Evolutionary conservation across 2,888 invertebrate species (phyloP), one percentile per base, ranked within the genome.

Genomic region (Spodoptera picta): DNA sequence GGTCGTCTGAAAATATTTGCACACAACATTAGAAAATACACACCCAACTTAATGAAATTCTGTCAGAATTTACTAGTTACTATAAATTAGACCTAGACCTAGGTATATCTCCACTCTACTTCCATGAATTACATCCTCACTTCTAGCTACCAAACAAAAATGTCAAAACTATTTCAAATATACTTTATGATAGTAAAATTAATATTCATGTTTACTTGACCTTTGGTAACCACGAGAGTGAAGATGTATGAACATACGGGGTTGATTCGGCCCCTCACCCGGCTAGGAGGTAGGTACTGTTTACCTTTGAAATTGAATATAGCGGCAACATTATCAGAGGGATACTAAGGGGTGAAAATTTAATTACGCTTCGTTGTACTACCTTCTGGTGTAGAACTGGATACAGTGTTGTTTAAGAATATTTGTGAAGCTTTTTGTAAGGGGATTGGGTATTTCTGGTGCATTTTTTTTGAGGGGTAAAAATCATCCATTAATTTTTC

Each of bases 281-380:
- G 53, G 62, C 65, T 66, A 63, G 27, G 3, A 27, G 27, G 27
- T 27, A 27, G 27, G 74, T 77, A 79, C 78, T 87, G 84, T 88
- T 88, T 87, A 80, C 83, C 79, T 89, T 86, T 85, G 83, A 88
- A 88, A 88, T 87, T 87, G 85, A 81, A 84, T 87, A 83, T 83
- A 82, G 81, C 77, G 60, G 73, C 52, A 75, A 79, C 72, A 83
- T 84, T 87, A 83, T 82, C 75, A 81, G 53, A 69, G 79, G 80
- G 75, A 77, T 83, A 79, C 77, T 71, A 7, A 57, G 69, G 67
- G 59, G 64, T 73, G 81, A 80, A 85, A 85, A 85, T 85, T 81
- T 84, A 86, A 87, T 87, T 85, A 86, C 75, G 23, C 47, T 52
- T 65, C 68, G 72, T 69, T 72, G 64, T 56, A 69, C 53, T 65